Conservation (phyloP, 1,140 invertebrate genomes). For the Protaetia brevitarsis region DNA sequence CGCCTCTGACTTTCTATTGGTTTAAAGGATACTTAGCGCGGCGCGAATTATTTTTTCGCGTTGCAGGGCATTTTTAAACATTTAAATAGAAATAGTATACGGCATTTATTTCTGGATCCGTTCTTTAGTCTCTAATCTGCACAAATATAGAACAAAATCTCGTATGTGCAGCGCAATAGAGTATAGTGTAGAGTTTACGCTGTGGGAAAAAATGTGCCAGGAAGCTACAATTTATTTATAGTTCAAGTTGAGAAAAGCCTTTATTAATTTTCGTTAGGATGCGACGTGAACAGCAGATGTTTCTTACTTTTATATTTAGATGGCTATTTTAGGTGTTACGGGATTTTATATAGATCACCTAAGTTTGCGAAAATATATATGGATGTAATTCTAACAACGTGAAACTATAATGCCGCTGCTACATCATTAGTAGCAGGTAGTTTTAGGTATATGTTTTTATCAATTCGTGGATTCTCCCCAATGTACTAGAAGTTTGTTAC, state of each 20-base stretch:
- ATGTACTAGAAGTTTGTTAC: too few relatives aligned
- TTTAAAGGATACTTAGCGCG: background rate
- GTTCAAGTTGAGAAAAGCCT: background rate
- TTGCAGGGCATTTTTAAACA: background rate
- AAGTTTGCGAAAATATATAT: background rate
- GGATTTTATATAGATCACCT: conserved; percentile 1
- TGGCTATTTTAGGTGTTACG: background rate
- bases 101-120: background rate
- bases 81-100: background rate
- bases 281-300: conserved; percentile 7
- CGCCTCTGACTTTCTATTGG: background rate
- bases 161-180: background rate
- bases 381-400: too few relatives aligned
- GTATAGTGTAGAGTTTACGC: background rate
- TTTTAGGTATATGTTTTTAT: too few relatives aligned
- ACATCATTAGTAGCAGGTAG: too few relatives aligned
- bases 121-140: background rate
- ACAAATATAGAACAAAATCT: background rate
- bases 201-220: background rate
- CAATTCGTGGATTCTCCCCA: too few relatives aligned
- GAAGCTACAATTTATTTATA: conserved; percentile 10
- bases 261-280: conserved; percentile 12
- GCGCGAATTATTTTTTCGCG: background rate
- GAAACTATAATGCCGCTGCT: too few relatives aligned
- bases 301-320: conserved; percentile 3